A percentile compares a stretch with the other conserved stretches of the same genome.
phyloP scores from a whole-genome alignment of 1,140 invertebrate species.

The Pectinophora gossypiella region DNA sequence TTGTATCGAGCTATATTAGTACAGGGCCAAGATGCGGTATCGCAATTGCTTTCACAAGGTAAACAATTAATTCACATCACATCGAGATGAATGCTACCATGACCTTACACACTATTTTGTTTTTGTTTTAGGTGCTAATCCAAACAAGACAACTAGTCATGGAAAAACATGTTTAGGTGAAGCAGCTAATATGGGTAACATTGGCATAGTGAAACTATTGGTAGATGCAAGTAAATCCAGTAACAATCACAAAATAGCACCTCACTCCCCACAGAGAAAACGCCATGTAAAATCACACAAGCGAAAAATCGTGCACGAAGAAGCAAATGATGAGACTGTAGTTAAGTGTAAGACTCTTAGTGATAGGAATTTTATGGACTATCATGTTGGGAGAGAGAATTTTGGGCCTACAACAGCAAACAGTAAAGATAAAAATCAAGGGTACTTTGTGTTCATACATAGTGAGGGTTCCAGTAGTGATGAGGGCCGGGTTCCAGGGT shows the following conservation, averaged over 20 bases:
- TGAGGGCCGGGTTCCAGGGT: slow-evolving; percentile 42
- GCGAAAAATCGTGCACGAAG: slow-evolving; percentile 38
- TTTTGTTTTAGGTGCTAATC: slow-evolving; percentile 51
- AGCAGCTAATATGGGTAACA: slow-evolving; percentile 51
- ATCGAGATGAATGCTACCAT: not conserved
- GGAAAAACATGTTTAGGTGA: slow-evolving; percentile 62
- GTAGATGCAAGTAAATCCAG: slow-evolving; percentile 34
- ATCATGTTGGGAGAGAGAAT: slow-evolving; percentile 17
- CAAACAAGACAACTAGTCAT: slow-evolving; percentile 50
- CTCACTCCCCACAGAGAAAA: slow-evolving; percentile 29
- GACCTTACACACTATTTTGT: not conserved
- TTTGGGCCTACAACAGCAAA: slow-evolving; percentile 16
- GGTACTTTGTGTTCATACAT: slow-evolving; percentile 62
- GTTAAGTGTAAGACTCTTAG: slow-evolving; percentile 50
- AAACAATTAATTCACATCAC: not conserved
- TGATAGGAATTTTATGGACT: slow-evolving; percentile 38
- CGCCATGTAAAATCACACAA: slow-evolving; percentile 46
- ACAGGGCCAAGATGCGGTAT: slow-evolving; percentile 36
- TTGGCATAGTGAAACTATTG: slow-evolving; percentile 39
- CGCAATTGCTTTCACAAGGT: slow-evolving; percentile 39
- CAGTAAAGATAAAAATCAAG: slow-evolving; percentile 47
- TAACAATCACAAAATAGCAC: slow-evolving; percentile 12
- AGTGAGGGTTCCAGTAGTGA: slow-evolving; percentile 61
- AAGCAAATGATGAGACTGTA: slow-evolving; percentile 34
- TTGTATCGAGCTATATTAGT: slow-evolving; percentile 40